phyloP scores from a whole-genome alignment of 2,113 vertebrate genomes.

The Pheucticus melanocephalus region DNA sequence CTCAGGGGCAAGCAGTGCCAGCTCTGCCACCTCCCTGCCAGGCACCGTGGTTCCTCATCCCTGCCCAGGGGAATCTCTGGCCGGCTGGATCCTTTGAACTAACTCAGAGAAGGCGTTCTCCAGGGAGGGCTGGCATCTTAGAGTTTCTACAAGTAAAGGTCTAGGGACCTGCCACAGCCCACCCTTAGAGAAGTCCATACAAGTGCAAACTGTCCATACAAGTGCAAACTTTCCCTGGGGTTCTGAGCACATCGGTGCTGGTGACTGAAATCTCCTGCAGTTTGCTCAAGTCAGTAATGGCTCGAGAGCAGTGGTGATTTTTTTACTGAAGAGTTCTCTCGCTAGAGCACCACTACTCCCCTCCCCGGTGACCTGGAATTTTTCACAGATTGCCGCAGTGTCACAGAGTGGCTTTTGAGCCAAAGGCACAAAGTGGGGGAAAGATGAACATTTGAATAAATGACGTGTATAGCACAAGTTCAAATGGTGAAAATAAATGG shows the following conservation, averaged over 20 bases:
- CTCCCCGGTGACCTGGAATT: background rate
- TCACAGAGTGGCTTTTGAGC: conserved; percentile 48
- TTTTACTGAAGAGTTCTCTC: background rate
- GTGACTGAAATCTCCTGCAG: background rate
- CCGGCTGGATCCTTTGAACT: background rate
- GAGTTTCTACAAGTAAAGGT: background rate
- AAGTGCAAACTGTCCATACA: background rate
- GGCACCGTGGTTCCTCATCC: background rate
- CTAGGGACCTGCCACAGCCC: background rate
- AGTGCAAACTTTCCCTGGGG: background rate
- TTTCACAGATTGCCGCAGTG: background rate
- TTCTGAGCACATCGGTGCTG: background rate
- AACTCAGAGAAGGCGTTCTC: background rate
- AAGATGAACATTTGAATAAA: conserved; percentile 43
- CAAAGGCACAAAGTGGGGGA: conserved; percentile 20
- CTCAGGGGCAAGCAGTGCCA: background rate
- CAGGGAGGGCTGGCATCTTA: background rate
- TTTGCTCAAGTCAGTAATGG: background rate
- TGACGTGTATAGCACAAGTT: background rate
- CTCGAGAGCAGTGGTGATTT: background rate
- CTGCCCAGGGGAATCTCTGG: background rate
- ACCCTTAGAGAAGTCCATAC: background rate
- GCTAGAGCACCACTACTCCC: background rate
- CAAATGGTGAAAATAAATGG: conserved; percentile 22
- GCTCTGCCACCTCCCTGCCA: background rate